Evolutionary conservation across 2,797 vertebrate species (phyloP).

Genomic region (Hoplostethus atlanticus): DNA sequence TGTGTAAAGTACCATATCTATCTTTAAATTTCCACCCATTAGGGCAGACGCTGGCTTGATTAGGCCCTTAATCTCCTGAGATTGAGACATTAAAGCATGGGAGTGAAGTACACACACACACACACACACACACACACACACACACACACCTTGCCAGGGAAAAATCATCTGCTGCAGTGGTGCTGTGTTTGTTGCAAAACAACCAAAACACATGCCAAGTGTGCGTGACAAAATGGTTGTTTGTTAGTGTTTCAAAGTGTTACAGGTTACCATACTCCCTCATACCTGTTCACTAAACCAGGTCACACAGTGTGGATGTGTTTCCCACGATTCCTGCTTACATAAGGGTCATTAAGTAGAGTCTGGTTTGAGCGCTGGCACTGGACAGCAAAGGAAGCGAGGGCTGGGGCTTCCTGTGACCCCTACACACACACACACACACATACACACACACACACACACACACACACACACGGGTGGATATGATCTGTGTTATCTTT

Average conservation of each 20-base stretch:
- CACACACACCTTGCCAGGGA: constrained; percentile 24
- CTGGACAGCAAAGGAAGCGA: constrained; percentile 32
- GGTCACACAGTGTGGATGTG: constrained; percentile 34
- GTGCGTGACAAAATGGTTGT: not conserved
- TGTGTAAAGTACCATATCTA: constrained; percentile 96
- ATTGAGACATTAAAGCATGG: constrained; percentile 81
- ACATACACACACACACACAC: constrained; percentile 8
- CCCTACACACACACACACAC: constrained; percentile 23
- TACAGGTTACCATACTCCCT: constrained; percentile 12
- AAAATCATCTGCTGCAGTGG: constrained; percentile 22
- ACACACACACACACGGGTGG: constrained; percentile 2
- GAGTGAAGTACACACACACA: constrained; percentile 67
- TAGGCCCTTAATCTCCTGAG: constrained; percentile 94
- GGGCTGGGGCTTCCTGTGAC: constrained; percentile 51
- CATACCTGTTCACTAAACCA: constrained; percentile 23
- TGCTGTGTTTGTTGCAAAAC: constrained; percentile 30
- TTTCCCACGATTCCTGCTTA: constrained; percentile 53
- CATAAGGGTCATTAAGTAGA: constrained; percentile 49
- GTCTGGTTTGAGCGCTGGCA: constrained; percentile 25
- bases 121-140: constrained; percentile 16
- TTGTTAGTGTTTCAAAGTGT: constrained; percentile 16
- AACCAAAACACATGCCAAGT: not conserved
- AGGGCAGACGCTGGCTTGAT: constrained; percentile 96
- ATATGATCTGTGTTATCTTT: constrained; percentile 1
- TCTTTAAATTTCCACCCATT: constrained; percentile 97